Percentiles rank a stretch among this genome's conserved stretches.
phyloP scores from a whole-genome alignment of 2,888 invertebrate genomes.

The Hypselothyrea guttata region DNA sequence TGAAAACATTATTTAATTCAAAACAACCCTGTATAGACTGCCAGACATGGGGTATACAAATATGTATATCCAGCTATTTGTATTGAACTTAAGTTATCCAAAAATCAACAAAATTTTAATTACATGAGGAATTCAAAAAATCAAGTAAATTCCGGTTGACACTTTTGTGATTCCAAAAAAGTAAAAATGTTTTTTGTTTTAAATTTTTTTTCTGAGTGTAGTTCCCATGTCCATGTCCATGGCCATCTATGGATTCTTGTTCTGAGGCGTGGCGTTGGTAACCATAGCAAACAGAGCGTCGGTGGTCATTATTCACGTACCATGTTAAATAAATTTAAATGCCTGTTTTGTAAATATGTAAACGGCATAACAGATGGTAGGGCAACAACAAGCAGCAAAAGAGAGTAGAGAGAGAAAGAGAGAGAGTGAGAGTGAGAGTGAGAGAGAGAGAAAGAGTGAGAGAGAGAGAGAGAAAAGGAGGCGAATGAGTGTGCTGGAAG shows the following conservation, averaged over 20 bases:
- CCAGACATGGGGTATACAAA: too few species aligned
- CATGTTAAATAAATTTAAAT: conserved; percentile 77
- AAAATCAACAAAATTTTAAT: too few species aligned
- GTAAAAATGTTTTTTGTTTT: too few species aligned
- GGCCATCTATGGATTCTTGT: conserved; percentile 1
- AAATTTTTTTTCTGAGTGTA: too few species aligned
- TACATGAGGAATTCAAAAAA: too few species aligned
- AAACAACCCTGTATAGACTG: too few species aligned
- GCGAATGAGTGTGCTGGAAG: neutral
- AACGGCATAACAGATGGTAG: conserved; percentile 68
- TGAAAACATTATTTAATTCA: too few species aligned
- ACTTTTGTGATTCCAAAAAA: too few species aligned
- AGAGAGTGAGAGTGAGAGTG: neutral
- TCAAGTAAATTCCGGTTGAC: too few species aligned
- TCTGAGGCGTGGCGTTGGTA: conserved; percentile 60
- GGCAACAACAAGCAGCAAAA: neutral
- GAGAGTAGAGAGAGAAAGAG: neutral
- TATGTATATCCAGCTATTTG: too few species aligned
- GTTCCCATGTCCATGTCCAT: too few species aligned
- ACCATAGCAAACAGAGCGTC: conserved; percentile 46
- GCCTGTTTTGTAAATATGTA: conserved; percentile 77
- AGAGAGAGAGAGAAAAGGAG: neutral
- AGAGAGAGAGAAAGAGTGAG: neutral
- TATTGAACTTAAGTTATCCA: too few species aligned
- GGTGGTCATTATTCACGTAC: conserved; percentile 75